phyloP scores from a whole-genome alignment of 2,113 vertebrate species.

The Diphyllodes magnificus region DNA sequence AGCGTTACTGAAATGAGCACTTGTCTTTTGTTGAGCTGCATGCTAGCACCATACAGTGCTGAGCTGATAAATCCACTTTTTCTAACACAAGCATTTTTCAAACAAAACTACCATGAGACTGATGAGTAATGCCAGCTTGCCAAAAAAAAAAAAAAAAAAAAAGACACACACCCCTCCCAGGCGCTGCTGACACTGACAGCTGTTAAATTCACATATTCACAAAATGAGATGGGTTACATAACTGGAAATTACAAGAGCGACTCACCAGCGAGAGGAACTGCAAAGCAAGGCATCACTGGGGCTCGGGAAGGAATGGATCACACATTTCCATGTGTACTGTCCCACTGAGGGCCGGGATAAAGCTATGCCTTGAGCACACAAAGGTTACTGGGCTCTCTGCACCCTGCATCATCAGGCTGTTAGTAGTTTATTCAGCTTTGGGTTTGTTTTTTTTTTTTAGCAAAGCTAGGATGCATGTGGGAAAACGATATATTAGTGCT shows the following conservation, averaged over 20 bases:
- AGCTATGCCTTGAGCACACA: not conserved
- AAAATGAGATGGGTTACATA: slow-evolving; percentile 27
- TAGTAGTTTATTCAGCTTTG: not conserved
- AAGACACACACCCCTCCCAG: not conserved
- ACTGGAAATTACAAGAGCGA: slow-evolving; percentile 46
- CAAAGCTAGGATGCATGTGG: not conserved
- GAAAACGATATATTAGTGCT: not conserved
- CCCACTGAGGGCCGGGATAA: not conserved
- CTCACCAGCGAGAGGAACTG: not conserved
- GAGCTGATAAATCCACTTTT: slow-evolving; percentile 85
- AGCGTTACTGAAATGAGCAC: slow-evolving; percentile 74
- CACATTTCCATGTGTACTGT: not conserved
- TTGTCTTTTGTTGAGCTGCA: slow-evolving; percentile 80
- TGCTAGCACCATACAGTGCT: slow-evolving; percentile 83
- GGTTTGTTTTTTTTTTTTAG: not conserved
- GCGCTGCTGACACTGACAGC: slow-evolving; percentile 38
- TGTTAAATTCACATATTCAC: slow-evolving; percentile 57
- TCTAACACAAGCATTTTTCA: slow-evolving; percentile 85
- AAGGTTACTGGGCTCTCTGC: not conserved
- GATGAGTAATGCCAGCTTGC: slow-evolving; percentile 80
- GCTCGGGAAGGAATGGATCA: not conserved
- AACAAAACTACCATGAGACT: slow-evolving; percentile 80
- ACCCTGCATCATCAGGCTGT: not conserved
- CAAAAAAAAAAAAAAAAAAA: slow-evolving; percentile 65
- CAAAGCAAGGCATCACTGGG: not conserved